Percentiles rank a stretch among this genome's conserved stretches.
These are phyloP conservation scores for Enteromius unitaeniatus DNA, from an alignment of 2,797 vertebrate genomes.

Conservation along the genomic window DNA sequence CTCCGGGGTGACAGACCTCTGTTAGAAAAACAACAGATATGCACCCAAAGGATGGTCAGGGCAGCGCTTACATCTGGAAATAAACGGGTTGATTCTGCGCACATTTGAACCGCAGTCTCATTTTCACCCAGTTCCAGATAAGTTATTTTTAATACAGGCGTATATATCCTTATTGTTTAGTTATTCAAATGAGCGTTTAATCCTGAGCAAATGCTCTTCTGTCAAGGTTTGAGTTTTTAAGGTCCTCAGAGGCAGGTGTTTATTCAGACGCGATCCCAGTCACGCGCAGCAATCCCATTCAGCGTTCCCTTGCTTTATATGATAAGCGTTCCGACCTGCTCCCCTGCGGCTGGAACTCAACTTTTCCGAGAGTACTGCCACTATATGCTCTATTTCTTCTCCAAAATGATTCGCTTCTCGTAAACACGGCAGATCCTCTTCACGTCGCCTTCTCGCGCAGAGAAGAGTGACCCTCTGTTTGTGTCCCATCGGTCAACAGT, in stretches of 20 bases:
- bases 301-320: not conserved
- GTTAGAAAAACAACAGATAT: conserved; percentile 9
- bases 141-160: not conserved
- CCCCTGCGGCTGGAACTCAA: conserved; percentile 37
- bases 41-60: not conserved
- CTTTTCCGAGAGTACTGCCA: conserved; percentile 30
- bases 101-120: conserved; percentile 26
- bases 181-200: not conserved
- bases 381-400: not conserved
- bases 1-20: conserved; percentile 40
- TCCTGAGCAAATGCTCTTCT: not conserved
- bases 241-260: conserved; percentile 33
- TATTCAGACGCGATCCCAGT: not conserved
- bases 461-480: conserved; percentile 29
- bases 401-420: not conserved
- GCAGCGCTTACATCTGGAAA: not conserved
- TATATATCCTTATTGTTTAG: conserved; percentile 17
- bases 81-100: not conserved
- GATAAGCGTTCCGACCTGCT: conserved; percentile 19
- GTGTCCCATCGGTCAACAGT: conserved; percentile 38
- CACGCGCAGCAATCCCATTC: conserved; percentile 4
- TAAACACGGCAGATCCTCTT: conserved; percentile 1
- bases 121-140: not conserved
- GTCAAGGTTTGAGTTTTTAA: not conserved
- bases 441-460: not conserved